Evolutionary conservation across 2,113 vertebrate species (phyloP).

Genomic region (Sclerurus mexicanus): DNA sequence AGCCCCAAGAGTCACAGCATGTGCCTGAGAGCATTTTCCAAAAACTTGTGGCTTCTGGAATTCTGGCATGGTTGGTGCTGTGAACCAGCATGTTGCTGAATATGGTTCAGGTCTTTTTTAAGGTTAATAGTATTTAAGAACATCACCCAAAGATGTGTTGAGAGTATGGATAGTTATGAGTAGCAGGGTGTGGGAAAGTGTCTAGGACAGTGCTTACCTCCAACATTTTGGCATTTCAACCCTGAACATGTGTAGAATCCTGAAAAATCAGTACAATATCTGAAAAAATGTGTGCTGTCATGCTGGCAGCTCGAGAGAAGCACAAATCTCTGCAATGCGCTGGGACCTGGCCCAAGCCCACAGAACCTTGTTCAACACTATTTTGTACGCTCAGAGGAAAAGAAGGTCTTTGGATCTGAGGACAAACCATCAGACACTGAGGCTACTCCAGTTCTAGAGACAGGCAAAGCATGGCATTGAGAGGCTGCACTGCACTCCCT

Average conservation of each 20-base stretch:
- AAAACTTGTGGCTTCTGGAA: neutral
- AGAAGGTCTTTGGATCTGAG: neutral
- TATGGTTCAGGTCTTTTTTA: neutral
- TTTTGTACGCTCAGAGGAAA: fast-evolving
- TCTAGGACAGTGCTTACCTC: neutral
- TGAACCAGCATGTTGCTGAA: neutral
- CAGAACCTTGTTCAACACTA: neutral
- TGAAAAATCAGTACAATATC: neutral
- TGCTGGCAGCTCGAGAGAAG: neutral
- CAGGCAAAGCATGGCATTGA: neutral
- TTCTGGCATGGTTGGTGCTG: neutral
- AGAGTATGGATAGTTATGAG: neutral
- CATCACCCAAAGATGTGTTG: too few relatives aligned
- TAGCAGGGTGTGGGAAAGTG: neutral
- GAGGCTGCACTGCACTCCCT: neutral
- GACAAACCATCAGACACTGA: neutral
- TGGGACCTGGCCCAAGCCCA: neutral
- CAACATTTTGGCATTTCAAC: neutral
- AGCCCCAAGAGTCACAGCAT: neutral
- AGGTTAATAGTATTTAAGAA: neutral
- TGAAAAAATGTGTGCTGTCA: neutral
- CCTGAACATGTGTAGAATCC: neutral
- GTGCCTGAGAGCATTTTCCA: neutral
- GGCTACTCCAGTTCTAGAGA: neutral
- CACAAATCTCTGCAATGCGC: neutral